Evolutionary conservation across 2,113 vertebrate species (phyloP).

Genomic region (Cettia cetti): DNA sequence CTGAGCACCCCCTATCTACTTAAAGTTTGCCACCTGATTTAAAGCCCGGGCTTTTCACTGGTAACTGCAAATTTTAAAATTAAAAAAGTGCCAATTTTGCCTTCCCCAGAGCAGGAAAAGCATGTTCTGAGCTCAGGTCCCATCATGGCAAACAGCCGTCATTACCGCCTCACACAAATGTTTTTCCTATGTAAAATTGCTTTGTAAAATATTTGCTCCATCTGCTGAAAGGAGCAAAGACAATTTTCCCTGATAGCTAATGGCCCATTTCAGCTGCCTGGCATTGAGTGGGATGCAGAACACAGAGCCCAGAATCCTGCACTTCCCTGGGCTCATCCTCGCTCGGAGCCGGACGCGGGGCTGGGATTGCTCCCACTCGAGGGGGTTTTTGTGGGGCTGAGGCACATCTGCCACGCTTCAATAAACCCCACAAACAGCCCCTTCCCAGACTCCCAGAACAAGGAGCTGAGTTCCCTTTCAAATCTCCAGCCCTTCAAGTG

Average conservation of each 20-base stretch:
- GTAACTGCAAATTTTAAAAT: constrained; percentile 72
- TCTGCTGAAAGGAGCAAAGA: constrained; percentile 93
- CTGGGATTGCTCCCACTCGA: constrained; percentile 32
- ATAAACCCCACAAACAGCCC: constrained; percentile 46
- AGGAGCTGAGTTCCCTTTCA: constrained; percentile 54
- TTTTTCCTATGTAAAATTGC: constrained; percentile 80
- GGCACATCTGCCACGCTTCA: constrained; percentile 67
- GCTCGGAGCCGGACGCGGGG: constrained; percentile 48
- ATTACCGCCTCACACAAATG: constrained; percentile 77
- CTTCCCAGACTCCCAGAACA: constrained; percentile 36
- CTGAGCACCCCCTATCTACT: constrained; percentile 25
- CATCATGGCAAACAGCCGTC: constrained; percentile 72
- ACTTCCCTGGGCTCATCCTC: constrained; percentile 72
- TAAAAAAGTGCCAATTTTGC: constrained; percentile 66
- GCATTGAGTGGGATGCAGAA: constrained; percentile 60
- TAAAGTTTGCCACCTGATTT: constrained; percentile 65
- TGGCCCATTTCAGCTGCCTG: constrained; percentile 88
- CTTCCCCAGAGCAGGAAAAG: constrained; percentile 68
- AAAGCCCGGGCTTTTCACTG: constrained; percentile 53
- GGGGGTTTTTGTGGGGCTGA: constrained; percentile 59
- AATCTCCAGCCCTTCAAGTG: constrained; percentile 52
- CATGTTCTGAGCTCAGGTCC: constrained; percentile 61
- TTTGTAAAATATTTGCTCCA: constrained; percentile 91
- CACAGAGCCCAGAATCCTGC: constrained; percentile 58
- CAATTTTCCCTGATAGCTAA: constrained; percentile 94